Evolutionary conservation across 1,140 invertebrate genomes (phyloP).

Genomic region (Mercenaria mercenaria): DNA sequence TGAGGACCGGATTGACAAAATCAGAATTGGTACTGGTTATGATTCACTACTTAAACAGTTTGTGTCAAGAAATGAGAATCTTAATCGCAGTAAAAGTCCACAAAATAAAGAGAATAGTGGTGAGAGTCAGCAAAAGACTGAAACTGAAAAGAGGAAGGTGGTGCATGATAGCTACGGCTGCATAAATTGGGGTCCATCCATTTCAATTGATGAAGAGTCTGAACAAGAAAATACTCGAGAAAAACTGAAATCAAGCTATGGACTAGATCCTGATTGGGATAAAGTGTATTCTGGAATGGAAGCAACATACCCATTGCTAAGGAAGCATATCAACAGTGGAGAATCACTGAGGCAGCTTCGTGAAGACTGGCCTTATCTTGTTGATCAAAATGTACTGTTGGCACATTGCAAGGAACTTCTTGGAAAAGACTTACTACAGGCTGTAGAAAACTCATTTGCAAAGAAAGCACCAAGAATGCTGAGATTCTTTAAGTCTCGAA

Average conservation of each 20-base stretch:
- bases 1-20: constrained; percentile 6
- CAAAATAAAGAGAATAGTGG: background rate
- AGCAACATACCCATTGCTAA: constrained; percentile 9
- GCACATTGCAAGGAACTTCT: background rate
- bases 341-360: background rate
- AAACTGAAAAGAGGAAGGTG: background rate
- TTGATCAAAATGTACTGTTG: background rate
- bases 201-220: background rate
- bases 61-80: constrained; percentile 20
- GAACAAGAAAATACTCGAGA: background rate
- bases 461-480: background rate
- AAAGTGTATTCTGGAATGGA: background rate
- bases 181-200: background rate
- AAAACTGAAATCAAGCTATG: background rate
- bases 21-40: background rate
- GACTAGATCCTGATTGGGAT: background rate
- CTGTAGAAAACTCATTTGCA: background rate
- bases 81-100: background rate
- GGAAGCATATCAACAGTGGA: background rate
- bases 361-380: constrained; percentile 5
- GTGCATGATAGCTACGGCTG: constrained; percentile 10
- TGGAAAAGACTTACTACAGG: background rate
- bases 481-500: background rate
- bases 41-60: background rate
- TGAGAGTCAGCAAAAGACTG: background rate